Conservation (phyloP, 92 coral and sea anemone species). For the Zoanthus sansibaricus region DNA sequence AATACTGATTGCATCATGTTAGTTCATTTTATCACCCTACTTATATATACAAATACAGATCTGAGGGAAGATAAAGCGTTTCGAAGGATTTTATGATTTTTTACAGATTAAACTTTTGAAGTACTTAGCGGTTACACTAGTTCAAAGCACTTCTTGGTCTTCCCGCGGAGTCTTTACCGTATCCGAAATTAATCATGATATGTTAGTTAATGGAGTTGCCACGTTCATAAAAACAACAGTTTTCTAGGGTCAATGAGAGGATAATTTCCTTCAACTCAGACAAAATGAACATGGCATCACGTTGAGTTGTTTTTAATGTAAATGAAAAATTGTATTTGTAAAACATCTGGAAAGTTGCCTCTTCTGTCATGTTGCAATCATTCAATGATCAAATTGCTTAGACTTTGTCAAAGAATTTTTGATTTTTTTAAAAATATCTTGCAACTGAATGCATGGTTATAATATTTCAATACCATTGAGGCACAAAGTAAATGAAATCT, state of each 20-base stretch:
- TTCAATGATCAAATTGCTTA: conserved; percentile 4
- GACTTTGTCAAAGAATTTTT: not conserved
- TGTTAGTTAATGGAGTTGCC: conserved; percentile 32
- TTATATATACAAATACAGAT: conserved; percentile 13
- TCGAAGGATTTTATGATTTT: not conserved
- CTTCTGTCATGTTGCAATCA: not conserved
- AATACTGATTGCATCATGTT: conserved; percentile 6
- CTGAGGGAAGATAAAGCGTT: conserved; percentile 20
- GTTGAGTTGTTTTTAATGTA: conserved; percentile 46
- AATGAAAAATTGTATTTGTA: not conserved
- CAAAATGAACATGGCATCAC: conserved; percentile 28
- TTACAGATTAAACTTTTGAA: conserved; percentile 7
- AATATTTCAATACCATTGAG: too few relatives aligned
- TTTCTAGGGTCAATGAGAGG: conserved; percentile 12
- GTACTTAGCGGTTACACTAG: conserved; percentile 1
- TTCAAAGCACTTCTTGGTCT: not conserved
- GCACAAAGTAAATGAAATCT: not conserved
- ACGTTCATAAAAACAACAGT: conserved; percentile 38
- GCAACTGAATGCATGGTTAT: not conserved
- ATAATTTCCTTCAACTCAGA: conserved; percentile 44
- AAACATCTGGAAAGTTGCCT: conserved; percentile 26
- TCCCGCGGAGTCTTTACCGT: not conserved
- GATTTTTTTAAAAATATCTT: not conserved
- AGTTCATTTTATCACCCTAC: conserved; percentile 28
- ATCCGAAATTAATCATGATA: conserved; percentile 38